Conservation (phyloP, 2,113 vertebrate species). For the Neofelis nebulosa region DNA sequence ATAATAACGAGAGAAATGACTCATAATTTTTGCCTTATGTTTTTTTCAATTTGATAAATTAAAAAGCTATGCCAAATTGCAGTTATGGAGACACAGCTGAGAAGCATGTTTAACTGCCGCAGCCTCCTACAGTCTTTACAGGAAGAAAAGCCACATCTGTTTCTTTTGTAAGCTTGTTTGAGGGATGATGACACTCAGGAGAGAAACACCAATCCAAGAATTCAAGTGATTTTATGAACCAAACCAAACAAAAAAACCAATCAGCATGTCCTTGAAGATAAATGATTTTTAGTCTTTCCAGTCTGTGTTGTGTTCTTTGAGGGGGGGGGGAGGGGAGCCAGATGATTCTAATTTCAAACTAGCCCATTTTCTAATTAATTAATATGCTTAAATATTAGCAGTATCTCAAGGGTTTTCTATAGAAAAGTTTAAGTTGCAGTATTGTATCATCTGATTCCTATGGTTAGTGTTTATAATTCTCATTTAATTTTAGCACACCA, state of each 20-base stretch:
- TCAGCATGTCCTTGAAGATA: constrained; percentile 35
- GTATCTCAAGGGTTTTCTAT: constrained; percentile 26
- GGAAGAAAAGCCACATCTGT: constrained; percentile 63
- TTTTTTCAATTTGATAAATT: constrained; percentile 67
- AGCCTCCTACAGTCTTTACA: not conserved
- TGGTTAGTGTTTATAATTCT: constrained; percentile 56
- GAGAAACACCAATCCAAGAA: constrained; percentile 43
- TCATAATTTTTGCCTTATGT: constrained; percentile 66
- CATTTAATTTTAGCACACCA: constrained; percentile 57
- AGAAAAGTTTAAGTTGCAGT: not conserved
- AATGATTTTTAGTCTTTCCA: not conserved
- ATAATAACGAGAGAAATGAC: constrained; percentile 50
- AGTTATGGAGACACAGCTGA: constrained; percentile 38
- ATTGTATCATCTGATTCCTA: constrained; percentile 30
- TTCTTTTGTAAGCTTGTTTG: constrained; percentile 45
- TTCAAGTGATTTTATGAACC: constrained; percentile 39
- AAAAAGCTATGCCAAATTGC: constrained; percentile 41
- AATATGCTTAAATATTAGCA: constrained; percentile 67
- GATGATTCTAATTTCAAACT: constrained; percentile 40
- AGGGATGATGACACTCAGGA: not conserved
- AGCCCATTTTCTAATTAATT: constrained; percentile 39
- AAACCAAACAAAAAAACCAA: constrained; percentile 49
- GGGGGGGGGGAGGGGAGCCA: not conserved
- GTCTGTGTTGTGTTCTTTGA: not conserved
- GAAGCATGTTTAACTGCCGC: not conserved